Conservation (phyloP, 2,113 vertebrate species). For the Corapipo altera region DNA sequence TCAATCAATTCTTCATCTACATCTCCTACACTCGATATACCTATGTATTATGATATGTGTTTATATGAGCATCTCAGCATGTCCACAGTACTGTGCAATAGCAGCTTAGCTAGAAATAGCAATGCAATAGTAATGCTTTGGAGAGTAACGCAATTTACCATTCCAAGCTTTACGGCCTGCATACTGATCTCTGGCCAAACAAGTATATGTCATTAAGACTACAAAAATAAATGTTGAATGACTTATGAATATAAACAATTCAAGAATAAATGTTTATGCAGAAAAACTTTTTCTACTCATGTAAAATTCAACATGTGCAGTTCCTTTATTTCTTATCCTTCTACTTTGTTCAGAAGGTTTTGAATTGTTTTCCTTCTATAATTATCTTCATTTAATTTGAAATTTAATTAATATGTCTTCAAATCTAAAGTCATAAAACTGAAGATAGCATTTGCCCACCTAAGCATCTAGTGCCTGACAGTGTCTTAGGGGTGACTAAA, state of each 20-base stretch:
- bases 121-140: background rate
- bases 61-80: background rate
- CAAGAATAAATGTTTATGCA: background rate
- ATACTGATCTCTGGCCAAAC: conserved; percentile 16
- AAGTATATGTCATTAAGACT: background rate
- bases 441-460: background rate
- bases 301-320: background rate
- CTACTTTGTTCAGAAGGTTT: background rate
- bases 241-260: background rate
- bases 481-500: background rate
- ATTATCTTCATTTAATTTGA: background rate
- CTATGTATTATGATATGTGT: background rate
- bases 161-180: conserved; percentile 29
- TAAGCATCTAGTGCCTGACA: background rate
- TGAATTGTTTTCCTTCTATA: background rate
- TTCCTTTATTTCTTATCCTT: background rate
- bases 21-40: background rate
- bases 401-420: background rate
- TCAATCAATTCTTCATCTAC: background rate
- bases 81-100: background rate
- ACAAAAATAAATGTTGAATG: background rate
- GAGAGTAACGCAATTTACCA: background rate
- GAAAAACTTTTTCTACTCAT: background rate
- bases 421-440: conserved; percentile 1
- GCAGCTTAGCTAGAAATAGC: background rate